These are phyloP conservation scores for Thysanoteuthis rhombus DNA, from an alignment of 2,888 invertebrate species.

Conservation along the genomic window DNA sequence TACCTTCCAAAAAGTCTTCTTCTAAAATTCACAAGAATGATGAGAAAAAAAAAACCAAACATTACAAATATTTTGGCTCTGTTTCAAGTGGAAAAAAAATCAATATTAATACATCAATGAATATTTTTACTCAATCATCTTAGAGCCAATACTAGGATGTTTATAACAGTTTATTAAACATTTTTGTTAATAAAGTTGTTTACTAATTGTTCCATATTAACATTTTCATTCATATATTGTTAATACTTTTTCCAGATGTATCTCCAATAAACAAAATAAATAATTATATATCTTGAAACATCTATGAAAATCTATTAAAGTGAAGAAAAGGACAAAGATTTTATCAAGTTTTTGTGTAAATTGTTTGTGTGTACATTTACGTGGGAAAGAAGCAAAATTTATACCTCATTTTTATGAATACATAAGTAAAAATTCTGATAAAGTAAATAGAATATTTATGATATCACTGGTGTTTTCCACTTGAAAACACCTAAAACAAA, in stretches of 20 bases:
- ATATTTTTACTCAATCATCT: not conserved
- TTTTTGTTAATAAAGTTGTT: not conserved
- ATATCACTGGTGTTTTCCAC: too few relatives aligned
- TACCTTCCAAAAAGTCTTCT: slow-evolving; percentile 32
- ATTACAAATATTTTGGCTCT: not conserved
- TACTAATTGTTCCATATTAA: not conserved
- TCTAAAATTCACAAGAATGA: too few relatives aligned
- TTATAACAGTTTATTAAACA: not conserved
- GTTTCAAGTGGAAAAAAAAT: not conserved
- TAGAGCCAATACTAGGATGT: not conserved
- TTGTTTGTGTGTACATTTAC: too few relatives aligned
- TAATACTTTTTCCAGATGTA: too few relatives aligned
- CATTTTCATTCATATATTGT: not conserved
- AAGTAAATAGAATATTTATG: not conserved
- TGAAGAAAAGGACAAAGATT: too few relatives aligned
- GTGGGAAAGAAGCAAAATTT: not conserved
- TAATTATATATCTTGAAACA: too few relatives aligned
- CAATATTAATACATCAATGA: not conserved
- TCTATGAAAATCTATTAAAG: too few relatives aligned
- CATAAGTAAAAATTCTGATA: not conserved
- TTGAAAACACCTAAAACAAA: too few relatives aligned
- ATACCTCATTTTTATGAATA: not conserved
- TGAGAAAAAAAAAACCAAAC: not conserved
- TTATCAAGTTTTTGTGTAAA: too few relatives aligned
- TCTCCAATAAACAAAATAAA: too few relatives aligned